Base-by-base conservation (phyloP, 2,888 invertebrate genomes). In the Dicyrtoma fusca region DNA sequence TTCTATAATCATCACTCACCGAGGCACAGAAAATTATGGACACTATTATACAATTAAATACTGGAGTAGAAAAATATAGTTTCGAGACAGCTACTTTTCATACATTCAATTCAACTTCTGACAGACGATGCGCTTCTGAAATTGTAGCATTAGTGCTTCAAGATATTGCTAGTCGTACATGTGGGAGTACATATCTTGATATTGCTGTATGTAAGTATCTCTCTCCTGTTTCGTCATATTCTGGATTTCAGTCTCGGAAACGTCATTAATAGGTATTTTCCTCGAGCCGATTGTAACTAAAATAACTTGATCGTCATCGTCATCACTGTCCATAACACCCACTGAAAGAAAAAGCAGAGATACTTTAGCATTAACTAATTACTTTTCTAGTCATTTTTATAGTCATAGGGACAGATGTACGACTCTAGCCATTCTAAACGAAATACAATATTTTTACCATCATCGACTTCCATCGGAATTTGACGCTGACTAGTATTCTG, bases 161-260 rank as follows among this genome's bases (percentile, higher is more conserved):
- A n/a, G n/a, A n/a, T n/a, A 17, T 51, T 25, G 13, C n/a, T 62
- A 94, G 85, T 91, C 92, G 82, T 90, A 92, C 87, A 94, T 91
- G 83, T 94, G 91, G 79, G 94, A 91, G 85, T 94, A 95, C 84
- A 92, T 91, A 84, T 97, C 95, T 83, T 96, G 95, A 83, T 95
- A 95, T 55, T 93, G 88, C 85, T 94, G 92, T 81, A 97, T 96
- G 84, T 97, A 97, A 49, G 91, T 90, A 82, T 95, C 95, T 84
- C 95, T 96, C 83, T 97, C 97, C 4, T 90, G 86, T 21, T 92
- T 91, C 11, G 92, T 91, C 97, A 97, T 97, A 84, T 90, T 89
- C 0, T 91, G 90, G 80, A 96, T 94, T 81, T 95, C 87, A 79
- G 90, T 88, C 83, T 95, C 92, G 82, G 93, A 92, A 13, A 97